phyloP scores from a whole-genome alignment of 2,888 invertebrate species.

The Corythucha ciliata region DNA sequence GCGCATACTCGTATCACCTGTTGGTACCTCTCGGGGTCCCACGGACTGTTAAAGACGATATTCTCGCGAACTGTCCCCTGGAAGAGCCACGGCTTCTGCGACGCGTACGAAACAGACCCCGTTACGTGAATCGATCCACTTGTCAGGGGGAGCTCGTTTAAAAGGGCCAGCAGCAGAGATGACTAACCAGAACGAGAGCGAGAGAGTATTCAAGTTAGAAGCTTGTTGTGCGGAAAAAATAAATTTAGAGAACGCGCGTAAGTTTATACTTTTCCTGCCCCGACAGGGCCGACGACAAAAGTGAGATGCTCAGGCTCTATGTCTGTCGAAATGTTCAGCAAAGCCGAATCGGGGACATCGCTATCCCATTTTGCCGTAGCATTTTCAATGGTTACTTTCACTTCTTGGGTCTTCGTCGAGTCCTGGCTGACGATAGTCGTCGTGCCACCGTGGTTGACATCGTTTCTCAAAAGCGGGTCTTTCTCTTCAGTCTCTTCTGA shows the following conservation, averaged over 20 bases:
- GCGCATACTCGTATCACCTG: constrained; percentile 61
- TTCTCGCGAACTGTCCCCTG: constrained; percentile 81
- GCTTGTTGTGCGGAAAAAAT: too few species aligned
- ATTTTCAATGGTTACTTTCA: neutral
- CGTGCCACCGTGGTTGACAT: too few species aligned
- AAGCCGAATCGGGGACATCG: constrained; percentile 45
- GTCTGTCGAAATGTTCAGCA: constrained; percentile 47
- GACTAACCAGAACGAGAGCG: constrained; percentile 49
- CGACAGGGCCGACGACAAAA: constrained; percentile 65
- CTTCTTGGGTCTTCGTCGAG: too few species aligned
- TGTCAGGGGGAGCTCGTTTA: constrained; percentile 64
- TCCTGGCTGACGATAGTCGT: too few species aligned
- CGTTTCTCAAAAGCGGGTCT: too few species aligned
- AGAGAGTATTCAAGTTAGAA: too few species aligned
- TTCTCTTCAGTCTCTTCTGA: too few species aligned
- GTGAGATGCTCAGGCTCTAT: constrained; percentile 52
- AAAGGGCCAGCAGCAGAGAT: constrained; percentile 58
- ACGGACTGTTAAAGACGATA: constrained; percentile 75
- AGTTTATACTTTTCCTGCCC: constrained; percentile 55
- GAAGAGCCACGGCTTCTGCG: constrained; percentile 81
- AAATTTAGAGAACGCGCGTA: too few species aligned
- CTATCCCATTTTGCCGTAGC: constrained; percentile 45
- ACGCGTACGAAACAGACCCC: constrained; percentile 67
- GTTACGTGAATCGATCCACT: constrained; percentile 55
- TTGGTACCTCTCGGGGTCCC: constrained; percentile 57